These are phyloP conservation scores for Crossocerus cetratus DNA, from an alignment of 2,888 invertebrate genomes.

Conservation along the genomic window DNA sequence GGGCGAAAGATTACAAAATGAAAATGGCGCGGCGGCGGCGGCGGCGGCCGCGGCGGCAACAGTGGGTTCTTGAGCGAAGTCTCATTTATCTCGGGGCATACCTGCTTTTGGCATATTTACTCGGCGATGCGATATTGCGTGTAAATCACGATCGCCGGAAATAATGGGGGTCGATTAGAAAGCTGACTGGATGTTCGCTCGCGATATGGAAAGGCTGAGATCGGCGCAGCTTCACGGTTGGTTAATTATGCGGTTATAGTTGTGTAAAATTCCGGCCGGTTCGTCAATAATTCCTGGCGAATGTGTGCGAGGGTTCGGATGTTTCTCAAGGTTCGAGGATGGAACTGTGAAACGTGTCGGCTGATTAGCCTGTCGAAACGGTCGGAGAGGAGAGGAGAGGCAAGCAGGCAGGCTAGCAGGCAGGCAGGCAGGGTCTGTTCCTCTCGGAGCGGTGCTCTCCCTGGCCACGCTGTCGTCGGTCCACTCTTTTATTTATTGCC, in stretches of 20 bases:
- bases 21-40: conserved; percentile 20
- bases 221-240: background rate
- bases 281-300: no score
- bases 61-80: conserved; percentile 20
- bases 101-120: conserved; percentile 44
- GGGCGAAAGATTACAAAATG: conserved; percentile 27
- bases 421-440: no score
- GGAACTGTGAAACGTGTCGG: no score
- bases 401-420: no score
- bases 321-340: background rate
- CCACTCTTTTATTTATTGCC: background rate
- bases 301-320: no score
- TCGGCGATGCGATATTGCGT: conserved; percentile 45
- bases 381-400: no score
- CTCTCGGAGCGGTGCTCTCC: conserved; percentile 26
- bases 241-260: background rate
- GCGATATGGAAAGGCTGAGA: background rate
- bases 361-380: no score
- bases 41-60: no score
- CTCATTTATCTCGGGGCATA: conserved; percentile 48
- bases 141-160: conserved; percentile 60
- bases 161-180: conserved; percentile 62
- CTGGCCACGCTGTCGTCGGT: background rate
- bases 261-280: background rate
- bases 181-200: conserved; percentile 45